phyloP scores from a whole-genome alignment of 2,888 invertebrate species.

The Papilio gigon region DNA sequence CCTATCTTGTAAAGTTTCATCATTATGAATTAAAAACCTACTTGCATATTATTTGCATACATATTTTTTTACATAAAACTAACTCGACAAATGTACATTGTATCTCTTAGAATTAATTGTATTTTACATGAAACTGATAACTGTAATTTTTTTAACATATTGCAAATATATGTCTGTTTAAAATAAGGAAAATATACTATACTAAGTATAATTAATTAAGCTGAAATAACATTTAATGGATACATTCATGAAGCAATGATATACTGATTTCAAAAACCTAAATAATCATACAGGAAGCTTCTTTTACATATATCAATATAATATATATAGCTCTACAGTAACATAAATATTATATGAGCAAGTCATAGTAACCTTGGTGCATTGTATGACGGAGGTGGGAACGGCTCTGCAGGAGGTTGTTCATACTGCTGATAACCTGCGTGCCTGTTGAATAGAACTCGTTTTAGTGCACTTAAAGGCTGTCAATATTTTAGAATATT shows the following conservation, averaged over 20 bases:
- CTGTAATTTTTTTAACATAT: no score
- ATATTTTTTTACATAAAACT: background rate
- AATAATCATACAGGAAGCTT: slow-evolving; percentile 1
- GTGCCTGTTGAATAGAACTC: slow-evolving; percentile 55
- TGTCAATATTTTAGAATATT: background rate
- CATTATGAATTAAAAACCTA: no score
- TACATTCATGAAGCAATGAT: background rate
- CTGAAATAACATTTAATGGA: background rate
- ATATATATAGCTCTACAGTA: background rate
- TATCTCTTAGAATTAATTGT: no score
- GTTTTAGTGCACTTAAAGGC: background rate
- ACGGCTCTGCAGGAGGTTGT: slow-evolving; percentile 67
- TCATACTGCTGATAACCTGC: slow-evolving; percentile 76
- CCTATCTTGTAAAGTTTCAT: slow-evolving; percentile 64
- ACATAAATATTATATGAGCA: background rate
- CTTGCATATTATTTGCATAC: background rate
- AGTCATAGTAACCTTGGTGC: slow-evolving; percentile 59
- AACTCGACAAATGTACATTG: no score
- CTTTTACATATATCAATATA: background rate
- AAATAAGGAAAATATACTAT: no score
- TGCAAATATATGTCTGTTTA: no score
- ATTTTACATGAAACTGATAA: no score
- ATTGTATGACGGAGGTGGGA: slow-evolving; percentile 68
- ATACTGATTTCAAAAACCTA: background rate
- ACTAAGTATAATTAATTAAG: background rate